A percentile compares a stretch with the other conserved stretches of the same genome.
These are phyloP conservation scores for Meta bourneti DNA, from an alignment of 2,888 invertebrate species.

Conservation along the genomic window DNA sequence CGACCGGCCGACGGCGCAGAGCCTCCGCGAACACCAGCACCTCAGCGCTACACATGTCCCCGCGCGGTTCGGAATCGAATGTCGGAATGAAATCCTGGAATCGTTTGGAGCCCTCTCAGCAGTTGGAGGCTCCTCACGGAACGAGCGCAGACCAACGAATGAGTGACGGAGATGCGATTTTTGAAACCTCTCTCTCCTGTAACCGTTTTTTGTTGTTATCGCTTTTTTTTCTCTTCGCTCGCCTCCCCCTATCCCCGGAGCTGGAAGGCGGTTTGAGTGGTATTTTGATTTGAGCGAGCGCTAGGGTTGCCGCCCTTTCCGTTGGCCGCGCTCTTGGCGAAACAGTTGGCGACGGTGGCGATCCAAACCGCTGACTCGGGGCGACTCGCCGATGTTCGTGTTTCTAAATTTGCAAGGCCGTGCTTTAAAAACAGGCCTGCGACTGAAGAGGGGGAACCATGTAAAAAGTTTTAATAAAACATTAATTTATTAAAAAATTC, in stretches of 20 bases:
- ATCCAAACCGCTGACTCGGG: too few species aligned
- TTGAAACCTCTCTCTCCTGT: neutral
- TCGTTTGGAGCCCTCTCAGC: neutral
- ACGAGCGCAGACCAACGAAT: constrained; percentile 30
- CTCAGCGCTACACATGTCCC: constrained; percentile 50
- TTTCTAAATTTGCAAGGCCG: too few species aligned
- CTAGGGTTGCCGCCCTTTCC: constrained; percentile 46
- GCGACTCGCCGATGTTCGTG: too few species aligned
- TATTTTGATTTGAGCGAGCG: constrained; percentile 43
- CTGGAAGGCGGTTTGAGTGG: constrained; percentile 8
- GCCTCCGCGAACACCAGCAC: constrained; percentile 44
- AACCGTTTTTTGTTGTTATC: neutral
- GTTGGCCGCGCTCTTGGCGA: constrained; percentile 8
- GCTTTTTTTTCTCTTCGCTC: neutral
- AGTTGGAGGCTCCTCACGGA: neutral
- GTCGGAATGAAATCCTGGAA: neutral
- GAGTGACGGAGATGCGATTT: neutral
- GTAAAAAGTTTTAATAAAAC: too few species aligned
- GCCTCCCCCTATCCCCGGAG: constrained; percentile 10
- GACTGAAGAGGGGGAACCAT: too few species aligned
- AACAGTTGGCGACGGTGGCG: neutral
- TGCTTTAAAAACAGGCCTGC: too few species aligned
- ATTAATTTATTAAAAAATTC: too few species aligned
- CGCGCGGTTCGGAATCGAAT: neutral
- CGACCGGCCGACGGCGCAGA: neutral